Conservation (phyloP, 2,888 invertebrate genomes). For the Timema cristinae region DNA sequence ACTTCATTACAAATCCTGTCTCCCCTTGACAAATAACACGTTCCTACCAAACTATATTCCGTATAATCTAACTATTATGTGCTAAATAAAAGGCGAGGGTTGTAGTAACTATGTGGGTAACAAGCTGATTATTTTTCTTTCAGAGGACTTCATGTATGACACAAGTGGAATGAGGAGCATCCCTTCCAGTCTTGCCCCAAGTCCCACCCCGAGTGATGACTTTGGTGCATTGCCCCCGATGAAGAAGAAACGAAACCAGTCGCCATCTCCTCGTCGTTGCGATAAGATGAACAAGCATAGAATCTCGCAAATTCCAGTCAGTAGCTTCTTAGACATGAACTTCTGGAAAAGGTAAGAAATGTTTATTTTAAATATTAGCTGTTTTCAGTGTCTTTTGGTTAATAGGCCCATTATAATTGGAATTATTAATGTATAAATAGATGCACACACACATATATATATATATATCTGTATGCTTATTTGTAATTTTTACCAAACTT, state of each 20-base stretch:
- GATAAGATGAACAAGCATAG: constrained; percentile 27
- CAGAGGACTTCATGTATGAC: constrained; percentile 46
- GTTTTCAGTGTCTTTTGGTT: constrained; percentile 19
- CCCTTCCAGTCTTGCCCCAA: constrained; percentile 48
- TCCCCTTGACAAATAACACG: too few species aligned
- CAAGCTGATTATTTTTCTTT: too few species aligned
- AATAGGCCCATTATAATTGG: background rate
- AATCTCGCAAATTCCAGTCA: constrained; percentile 39
- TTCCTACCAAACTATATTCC: too few species aligned
- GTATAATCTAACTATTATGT: too few species aligned
- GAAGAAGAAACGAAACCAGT: constrained; percentile 23
- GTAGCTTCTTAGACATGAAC: constrained; percentile 59
- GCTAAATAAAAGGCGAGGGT: too few species aligned
- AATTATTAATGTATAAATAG: too few species aligned
- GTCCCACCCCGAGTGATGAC: constrained; percentile 51
- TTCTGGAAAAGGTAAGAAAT: constrained; percentile 61
- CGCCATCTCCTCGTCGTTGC: constrained; percentile 22
- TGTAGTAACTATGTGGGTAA: too few species aligned
- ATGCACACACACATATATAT: too few species aligned
- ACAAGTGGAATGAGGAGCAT: constrained; percentile 39
- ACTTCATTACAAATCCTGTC: too few species aligned
- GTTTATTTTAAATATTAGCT: background rate
- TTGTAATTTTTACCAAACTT: too few species aligned
- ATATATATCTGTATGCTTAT: too few species aligned
- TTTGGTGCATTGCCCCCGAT: constrained; percentile 29